A percentile compares a stretch with the other conserved stretches of the same genome.
Conservation (phyloP, 2,888 invertebrate genomes). For the Diaphora mendica region DNA sequence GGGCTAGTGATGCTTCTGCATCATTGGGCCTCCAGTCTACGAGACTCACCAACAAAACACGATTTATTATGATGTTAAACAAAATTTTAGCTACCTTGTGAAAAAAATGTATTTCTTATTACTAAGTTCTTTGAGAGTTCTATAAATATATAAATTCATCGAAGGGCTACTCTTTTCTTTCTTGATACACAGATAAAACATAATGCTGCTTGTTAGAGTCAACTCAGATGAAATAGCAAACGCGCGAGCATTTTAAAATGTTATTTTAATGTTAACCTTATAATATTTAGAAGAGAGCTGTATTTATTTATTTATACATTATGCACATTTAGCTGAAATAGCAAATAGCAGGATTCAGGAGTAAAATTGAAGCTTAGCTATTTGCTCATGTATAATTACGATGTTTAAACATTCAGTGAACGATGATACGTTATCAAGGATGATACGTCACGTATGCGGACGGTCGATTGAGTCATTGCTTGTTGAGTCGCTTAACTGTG, state of each 20-base stretch:
- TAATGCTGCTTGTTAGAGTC: neutral
- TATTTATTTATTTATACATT: neutral
- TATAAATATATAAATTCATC: conserved; percentile 1
- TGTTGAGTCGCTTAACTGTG: conserved; percentile 72
- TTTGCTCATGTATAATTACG: conserved; percentile 46
- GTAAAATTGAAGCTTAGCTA: conserved; percentile 14
- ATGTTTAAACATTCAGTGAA: conserved; percentile 55
- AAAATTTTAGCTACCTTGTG: neutral
- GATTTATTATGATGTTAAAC: too few species aligned
- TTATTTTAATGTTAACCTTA: neutral
- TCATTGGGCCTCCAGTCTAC: too few species aligned
- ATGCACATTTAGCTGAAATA: neutral
- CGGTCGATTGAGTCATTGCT: conserved; percentile 74
- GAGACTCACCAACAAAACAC: too few species aligned
- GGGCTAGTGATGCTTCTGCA: too few species aligned
- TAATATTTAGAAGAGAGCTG: neutral
- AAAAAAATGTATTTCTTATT: neutral
- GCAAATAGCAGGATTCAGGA: neutral
- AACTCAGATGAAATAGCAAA: neutral
- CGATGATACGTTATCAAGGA: conserved; percentile 71
- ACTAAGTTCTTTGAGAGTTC: neutral
- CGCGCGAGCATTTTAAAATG: too few species aligned
- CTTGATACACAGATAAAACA: neutral
- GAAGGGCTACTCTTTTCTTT: neutral
- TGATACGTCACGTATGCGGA: conserved; percentile 67